Evolutionary conservation across 2,113 vertebrate genomes (phyloP).

Genomic region (Tupaia chinensis): DNA sequence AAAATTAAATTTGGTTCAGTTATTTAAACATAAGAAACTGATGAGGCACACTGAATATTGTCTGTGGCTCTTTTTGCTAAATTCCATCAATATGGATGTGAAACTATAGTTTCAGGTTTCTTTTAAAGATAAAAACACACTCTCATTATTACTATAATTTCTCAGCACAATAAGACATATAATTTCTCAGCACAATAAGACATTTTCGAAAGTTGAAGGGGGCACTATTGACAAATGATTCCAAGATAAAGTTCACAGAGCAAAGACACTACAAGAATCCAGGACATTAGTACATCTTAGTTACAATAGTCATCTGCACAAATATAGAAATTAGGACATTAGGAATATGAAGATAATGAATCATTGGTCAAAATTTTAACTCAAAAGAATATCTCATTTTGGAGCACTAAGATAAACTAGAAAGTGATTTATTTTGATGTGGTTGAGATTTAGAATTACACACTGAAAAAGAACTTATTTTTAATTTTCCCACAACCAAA

Average conservation of each 20-base stretch:
- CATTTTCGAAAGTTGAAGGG: not conserved
- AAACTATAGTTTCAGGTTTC: not conserved
- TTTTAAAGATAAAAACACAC: not conserved
- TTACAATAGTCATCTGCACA: not conserved
- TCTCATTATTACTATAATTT: not conserved
- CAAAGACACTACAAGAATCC: not conserved
- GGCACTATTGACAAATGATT: not conserved
- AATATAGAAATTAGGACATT: not conserved
- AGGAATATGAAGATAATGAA: not conserved
- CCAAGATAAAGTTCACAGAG: not conserved
- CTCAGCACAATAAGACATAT: not conserved
- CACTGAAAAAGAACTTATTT: conserved; percentile 1
- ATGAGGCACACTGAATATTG: not conserved
- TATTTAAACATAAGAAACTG: not conserved
- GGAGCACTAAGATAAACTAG: not conserved
- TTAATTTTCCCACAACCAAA: not conserved
- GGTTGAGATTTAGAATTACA: not conserved
- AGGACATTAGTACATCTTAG: not conserved
- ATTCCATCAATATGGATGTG: not conserved
- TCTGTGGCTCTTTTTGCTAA: not conserved
- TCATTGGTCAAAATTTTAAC: not conserved
- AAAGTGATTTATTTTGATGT: not conserved
- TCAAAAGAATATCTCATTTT: not conserved
- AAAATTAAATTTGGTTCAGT: not conserved
- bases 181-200: not conserved